Base-by-base conservation (phyloP, 2,888 invertebrate species). In the Ophion obscuratus region DNA sequence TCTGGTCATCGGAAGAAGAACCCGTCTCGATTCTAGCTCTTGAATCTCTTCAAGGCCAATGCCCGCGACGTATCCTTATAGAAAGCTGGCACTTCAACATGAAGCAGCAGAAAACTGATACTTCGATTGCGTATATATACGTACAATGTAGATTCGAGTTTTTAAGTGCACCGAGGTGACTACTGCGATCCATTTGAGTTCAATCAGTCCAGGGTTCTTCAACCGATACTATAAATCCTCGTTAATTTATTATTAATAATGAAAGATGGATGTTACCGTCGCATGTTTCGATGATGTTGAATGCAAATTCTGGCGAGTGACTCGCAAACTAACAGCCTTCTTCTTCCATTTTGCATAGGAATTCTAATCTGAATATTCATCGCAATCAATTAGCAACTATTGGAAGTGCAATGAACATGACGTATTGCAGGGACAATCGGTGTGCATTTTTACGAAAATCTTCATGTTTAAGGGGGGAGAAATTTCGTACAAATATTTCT, bases 11-110 rank as follows among this genome's bases (percentile, higher is more conserved):
- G n/a, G 47, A 71, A 36, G 31, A 64, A 36, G 20, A 24, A 64
- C 11, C 44, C 71, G 70, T 59, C 68, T 68, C 40, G 36, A 17
- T 67, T 67, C 20, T 67, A 57, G 61, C 67, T 74, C 62, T 81
- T 85, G 66, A 71, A 80, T 81, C 81, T 62, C 47, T 61, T 66
- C 61, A 84, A 73, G 80, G 76, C 81, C 76, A 76, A 77, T 81
- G 80, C 84, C 75, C 71, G 36, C 61, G 76, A 77, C 61, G 73
- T 53, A 77, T 73, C 61, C 81, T 77, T 66, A 67, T 76, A 61
- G 81, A 84, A 84, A 84, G 66, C 81, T 53, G 40, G 47, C 7
- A 68, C 17, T 73, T 66, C 31, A 9, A n/a, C 14, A 44, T 47
- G 17, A 27, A 64, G 27, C n/a, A 6, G 40, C 24, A 20, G 17